Evolutionary conservation across 2,888 invertebrate species (phyloP).

Genomic region (Acanthopleura granulata): DNA sequence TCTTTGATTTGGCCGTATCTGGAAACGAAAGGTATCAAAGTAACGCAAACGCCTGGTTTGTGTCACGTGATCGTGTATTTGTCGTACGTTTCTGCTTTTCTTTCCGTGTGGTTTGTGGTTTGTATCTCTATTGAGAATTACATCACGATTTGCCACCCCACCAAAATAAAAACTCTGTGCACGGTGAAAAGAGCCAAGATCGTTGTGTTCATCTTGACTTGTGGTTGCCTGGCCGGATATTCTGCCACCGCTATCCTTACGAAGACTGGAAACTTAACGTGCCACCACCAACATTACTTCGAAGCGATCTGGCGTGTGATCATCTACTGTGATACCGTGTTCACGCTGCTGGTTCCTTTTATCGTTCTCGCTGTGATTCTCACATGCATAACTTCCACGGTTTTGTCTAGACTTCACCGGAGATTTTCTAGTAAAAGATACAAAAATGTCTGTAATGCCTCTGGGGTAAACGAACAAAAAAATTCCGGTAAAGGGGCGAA

Average conservation of each 20-base stretch:
- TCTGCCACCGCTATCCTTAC: constrained; percentile 22
- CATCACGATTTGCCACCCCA: constrained; percentile 40
- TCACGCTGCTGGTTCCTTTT: constrained; percentile 38
- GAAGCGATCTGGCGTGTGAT: constrained; percentile 20
- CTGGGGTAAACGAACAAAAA: constrained; percentile 7
- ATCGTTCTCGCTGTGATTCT: constrained; percentile 37
- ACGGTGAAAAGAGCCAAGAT: constrained; percentile 31
- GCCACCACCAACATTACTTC: constrained; percentile 20
- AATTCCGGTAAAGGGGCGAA: too few species aligned
- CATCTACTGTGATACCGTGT: constrained; percentile 38
- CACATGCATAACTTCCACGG: constrained; percentile 35
- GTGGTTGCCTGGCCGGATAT: constrained; percentile 21
- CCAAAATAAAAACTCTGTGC: constrained; percentile 32
- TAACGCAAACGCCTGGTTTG: constrained; percentile 34
- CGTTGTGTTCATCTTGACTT: constrained; percentile 25
- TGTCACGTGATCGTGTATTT: constrained; percentile 36
- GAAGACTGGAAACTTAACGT: constrained; percentile 1
- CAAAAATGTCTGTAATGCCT: constrained; percentile 28
- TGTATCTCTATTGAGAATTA: constrained; percentile 42
- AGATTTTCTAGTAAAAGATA: constrained; percentile 25
- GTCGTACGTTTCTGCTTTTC: constrained; percentile 39
- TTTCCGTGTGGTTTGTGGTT: constrained; percentile 44
- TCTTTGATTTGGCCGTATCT: constrained; percentile 33
- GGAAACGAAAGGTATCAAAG: constrained; percentile 32
- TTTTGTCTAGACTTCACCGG: constrained; percentile 34